A percentile compares a stretch with the other conserved stretches of the same genome.
Conservation (phyloP, 2,797 vertebrate species). For the Bradypodion pumilum region DNA sequence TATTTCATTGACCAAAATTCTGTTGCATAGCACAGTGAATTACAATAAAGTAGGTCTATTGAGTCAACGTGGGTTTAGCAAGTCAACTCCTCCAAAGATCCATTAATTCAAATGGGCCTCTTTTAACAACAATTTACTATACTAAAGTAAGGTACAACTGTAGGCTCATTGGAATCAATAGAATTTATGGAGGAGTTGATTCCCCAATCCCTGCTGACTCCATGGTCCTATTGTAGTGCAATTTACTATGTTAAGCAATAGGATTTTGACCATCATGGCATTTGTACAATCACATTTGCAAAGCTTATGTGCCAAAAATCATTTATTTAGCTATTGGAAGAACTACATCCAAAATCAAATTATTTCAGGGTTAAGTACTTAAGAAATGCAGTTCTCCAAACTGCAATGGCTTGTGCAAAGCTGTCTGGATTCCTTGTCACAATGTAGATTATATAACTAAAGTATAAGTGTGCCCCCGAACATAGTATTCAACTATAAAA, state of each 20-base stretch:
- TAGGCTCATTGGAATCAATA: background rate
- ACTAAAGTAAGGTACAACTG: background rate
- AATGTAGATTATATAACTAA: background rate
- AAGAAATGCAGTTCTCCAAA: background rate
- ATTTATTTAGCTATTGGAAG: background rate
- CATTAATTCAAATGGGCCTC: too few relatives aligned
- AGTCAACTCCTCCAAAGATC: too few relatives aligned
- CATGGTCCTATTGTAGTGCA: background rate
- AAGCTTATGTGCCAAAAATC: background rate
- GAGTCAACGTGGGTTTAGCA: too few relatives aligned
- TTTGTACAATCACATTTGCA: background rate
- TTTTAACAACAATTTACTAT: too few relatives aligned
- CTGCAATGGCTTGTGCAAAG: background rate
- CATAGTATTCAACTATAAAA: too few relatives aligned
- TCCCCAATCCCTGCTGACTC: too few relatives aligned
- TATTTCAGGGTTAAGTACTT: background rate
- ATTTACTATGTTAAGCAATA: background rate
- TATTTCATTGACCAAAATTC: background rate
- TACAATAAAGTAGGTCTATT: background rate
- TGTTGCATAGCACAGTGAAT: background rate
- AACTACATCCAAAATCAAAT: background rate
- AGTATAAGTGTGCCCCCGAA: too few relatives aligned
- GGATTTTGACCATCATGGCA: background rate
- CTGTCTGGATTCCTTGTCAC: background rate
- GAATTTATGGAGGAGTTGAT: too few relatives aligned